Conservation (phyloP, 37 sponge, comb jelly and placozoan species). For the Hexactinellida sp. region DNA sequence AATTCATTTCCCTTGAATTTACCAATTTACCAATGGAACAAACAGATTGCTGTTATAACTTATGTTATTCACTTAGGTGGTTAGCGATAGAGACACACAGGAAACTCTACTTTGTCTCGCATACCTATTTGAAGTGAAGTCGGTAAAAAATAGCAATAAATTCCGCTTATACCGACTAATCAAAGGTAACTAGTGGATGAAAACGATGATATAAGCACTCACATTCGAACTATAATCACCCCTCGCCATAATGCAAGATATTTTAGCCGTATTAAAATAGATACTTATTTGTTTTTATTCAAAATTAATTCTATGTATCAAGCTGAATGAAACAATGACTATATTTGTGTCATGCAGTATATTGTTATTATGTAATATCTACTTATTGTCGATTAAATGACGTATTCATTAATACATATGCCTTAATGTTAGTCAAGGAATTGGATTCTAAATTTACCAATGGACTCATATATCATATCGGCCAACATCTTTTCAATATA, state of each 20-base stretch:
- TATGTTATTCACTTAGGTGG: slow-evolving; percentile 50
- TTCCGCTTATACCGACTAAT: slow-evolving; percentile 66
- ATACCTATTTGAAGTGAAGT: slow-evolving; percentile 88
- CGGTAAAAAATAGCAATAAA: slow-evolving; percentile 48
- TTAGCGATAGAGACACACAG: slow-evolving; percentile 76
- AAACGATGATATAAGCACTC: too few relatives aligned
- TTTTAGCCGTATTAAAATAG: background rate
- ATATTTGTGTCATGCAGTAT: too few relatives aligned
- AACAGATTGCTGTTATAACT: too few relatives aligned
- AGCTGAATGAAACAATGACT: background rate
- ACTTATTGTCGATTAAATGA: slow-evolving; percentile 15
- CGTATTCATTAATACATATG: too few relatives aligned
- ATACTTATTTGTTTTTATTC: slow-evolving; percentile 9
- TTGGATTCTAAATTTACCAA: too few relatives aligned
- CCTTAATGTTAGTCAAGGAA: too few relatives aligned
- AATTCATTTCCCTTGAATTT: too few relatives aligned
- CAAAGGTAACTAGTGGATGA: slow-evolving; percentile 23
- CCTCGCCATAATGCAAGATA: background rate
- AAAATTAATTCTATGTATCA: slow-evolving; percentile 1
- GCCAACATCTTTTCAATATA: too few relatives aligned
- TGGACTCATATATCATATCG: too few relatives aligned
- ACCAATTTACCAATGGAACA: too few relatives aligned
- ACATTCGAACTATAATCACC: background rate
- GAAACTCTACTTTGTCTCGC: slow-evolving; percentile 90
- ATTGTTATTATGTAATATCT: slow-evolving; percentile 12